Evolutionary conservation across 2,113 vertebrate genomes (phyloP).

Genomic region (Oreochromis niloticus): DNA sequence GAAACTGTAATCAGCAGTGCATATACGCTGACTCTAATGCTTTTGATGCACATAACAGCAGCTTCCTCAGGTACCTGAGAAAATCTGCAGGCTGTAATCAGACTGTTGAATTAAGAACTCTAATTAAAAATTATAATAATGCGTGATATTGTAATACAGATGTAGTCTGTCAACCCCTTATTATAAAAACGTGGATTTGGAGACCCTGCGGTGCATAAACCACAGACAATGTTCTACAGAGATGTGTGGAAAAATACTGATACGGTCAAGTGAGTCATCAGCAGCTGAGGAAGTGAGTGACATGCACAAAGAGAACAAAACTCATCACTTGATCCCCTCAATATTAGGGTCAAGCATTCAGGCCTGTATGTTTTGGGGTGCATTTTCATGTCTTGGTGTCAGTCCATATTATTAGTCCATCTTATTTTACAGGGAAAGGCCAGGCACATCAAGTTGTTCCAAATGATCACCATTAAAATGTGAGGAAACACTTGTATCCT

Average conservation of each 20-base stretch:
- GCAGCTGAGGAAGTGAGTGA: neutral
- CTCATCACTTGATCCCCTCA: neutral
- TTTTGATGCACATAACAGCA: neutral
- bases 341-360: neutral
- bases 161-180: neutral
- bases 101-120: neutral
- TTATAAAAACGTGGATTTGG: neutral
- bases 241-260: neutral
- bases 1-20: neutral
- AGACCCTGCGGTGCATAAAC: neutral
- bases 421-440: fast-evolving
- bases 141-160: neutral
- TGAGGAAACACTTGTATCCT: neutral
- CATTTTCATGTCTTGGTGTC: neutral
- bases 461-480: neutral
- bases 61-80: neutral
- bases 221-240: neutral
- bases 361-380: neutral
- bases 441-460: fast-evolving
- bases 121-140: neutral
- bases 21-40: neutral
- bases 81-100: neutral
- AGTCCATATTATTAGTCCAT: neutral
- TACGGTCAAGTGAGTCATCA: neutral
- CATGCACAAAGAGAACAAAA: neutral